Percentiles rank a stretch among this genome's conserved stretches.
Conservation (phyloP, 2,113 vertebrate genomes). For the Taurulus bubalis region DNA sequence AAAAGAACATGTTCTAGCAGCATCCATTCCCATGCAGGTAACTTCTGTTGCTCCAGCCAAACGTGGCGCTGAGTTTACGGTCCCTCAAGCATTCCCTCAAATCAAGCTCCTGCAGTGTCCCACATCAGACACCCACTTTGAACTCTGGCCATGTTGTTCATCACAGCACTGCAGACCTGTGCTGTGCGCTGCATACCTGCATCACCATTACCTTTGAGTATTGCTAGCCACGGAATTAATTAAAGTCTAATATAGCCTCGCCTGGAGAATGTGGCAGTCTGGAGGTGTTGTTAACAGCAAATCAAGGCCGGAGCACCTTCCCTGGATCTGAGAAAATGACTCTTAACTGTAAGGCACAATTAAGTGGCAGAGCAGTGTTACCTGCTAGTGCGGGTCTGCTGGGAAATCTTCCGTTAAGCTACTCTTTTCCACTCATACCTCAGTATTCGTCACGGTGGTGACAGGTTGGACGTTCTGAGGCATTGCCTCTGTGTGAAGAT, state of each 20-base stretch:
- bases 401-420: conserved; percentile 82
- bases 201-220: conserved; percentile 66
- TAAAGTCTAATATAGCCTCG: conserved; percentile 81
- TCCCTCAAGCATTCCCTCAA: conserved; percentile 27
- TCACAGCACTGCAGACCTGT: conserved; percentile 43
- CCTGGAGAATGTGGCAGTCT: conserved; percentile 79
- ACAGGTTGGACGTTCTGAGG: conserved; percentile 13
- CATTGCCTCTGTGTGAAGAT: conserved; percentile 16
- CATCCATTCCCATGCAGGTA: background rate
- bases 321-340: conserved; percentile 78
- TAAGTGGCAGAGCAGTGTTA: conserved; percentile 77
- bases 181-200: conserved; percentile 46
- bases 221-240: conserved; percentile 83
- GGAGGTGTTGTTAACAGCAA: conserved; percentile 81
- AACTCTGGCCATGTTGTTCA: conserved; percentile 53
- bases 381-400: conserved; percentile 76
- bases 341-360: conserved; percentile 80
- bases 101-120: conserved; percentile 28
- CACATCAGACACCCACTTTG: conserved; percentile 25
- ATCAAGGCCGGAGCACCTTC: conserved; percentile 78
- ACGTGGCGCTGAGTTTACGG: conserved; percentile 20
- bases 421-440: conserved; percentile 67
- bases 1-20: background rate
- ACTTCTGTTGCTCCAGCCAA: background rate
- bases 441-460: conserved; percentile 32